Evolutionary conservation across 2,888 invertebrate genomes (phyloP), one percentile per base, ranked within the genome.

Genomic region (Sinhomidia bicolor): DNA sequence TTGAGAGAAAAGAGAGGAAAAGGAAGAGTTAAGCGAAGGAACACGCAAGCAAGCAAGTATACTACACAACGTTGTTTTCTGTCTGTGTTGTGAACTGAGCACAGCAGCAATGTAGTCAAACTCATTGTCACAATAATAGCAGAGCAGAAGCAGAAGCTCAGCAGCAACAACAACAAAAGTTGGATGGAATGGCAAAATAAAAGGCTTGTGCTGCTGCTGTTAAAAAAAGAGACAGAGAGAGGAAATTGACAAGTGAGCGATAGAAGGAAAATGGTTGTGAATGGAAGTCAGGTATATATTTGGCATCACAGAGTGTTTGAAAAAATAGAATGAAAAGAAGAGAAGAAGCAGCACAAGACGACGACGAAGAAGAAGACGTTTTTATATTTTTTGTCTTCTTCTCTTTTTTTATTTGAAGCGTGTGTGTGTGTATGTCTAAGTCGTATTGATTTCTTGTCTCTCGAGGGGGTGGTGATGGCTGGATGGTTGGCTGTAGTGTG

Each of bases 381-480:
- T n/a, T n/a, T n/a, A n/a, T n/a, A 5, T 36, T n/a, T 17, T 14
- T 54, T 54, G 54, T n/a, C 54, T 14, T 20, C 17, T 20, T 60
- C 12, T 32, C 29, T 26, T 9, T 65, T 32, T 29, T 32, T 7
- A 4, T 14, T 65, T 29, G 57, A 6, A 20, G 65, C n/a, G 20
- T 17, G 23, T 26, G 60, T 60, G 65, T 20, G 20, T 17, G 23
- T 26, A 20, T 60, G 10, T 5, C 7, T 71, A 71, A 71, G 71
- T 71, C 71, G 36, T 79, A 79, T 79, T 79, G 79, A 54, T 54
- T 79, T 57, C 51, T 57, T 57, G 32, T 79, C 79, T 54, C 79
- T 79, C 17, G 79, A 57, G 79, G 71, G 71, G 41, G 41, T 44
- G 36, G 32, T 47, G 47, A 47, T 47, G 47, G 47, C n/a, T 14